phyloP scores from a whole-genome alignment of 2,888 invertebrate species.

The Agrochola circellaris region DNA sequence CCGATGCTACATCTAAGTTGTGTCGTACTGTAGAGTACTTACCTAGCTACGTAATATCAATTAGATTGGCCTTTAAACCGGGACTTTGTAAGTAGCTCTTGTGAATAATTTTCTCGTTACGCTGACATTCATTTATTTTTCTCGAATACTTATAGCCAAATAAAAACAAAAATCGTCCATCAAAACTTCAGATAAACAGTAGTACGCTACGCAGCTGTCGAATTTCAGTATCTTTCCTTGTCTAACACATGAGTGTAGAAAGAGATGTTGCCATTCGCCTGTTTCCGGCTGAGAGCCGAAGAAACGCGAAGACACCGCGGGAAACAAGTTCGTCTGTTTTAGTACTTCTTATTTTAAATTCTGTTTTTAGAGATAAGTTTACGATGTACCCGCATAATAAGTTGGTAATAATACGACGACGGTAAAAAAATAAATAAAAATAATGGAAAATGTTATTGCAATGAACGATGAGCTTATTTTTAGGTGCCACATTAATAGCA shows the following conservation, averaged over 20 bases:
- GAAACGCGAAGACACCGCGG: conserved; percentile 53
- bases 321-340: conserved; percentile 52
- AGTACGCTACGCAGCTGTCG: conserved; percentile 65
- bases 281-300: conserved; percentile 59
- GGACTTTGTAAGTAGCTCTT: not conserved
- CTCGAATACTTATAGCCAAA: conserved; percentile 14
- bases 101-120: conserved; percentile 43
- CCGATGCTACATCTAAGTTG: too few species aligned
- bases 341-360: conserved; percentile 46
- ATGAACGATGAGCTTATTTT: conserved; percentile 1
- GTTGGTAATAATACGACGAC: conserved; percentile 9
- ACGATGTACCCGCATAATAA: conserved; percentile 54
- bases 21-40: too few species aligned
- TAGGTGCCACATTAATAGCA: not conserved
- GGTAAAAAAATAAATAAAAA: conserved; percentile 14
- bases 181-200: conserved; percentile 52
- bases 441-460: conserved; percentile 11
- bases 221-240: conserved; percentile 42
- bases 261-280: conserved; percentile 45
- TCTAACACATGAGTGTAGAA: conserved; percentile 44
- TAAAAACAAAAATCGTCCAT: conserved; percentile 50
- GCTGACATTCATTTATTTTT: conserved; percentile 46
- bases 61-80: conserved; percentile 1
- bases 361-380: conserved; percentile 50
- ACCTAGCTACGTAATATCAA: not conserved